These are phyloP conservation scores for Columbina picui DNA, from an alignment of 2,113 vertebrate genomes.

Conservation along the genomic window DNA sequence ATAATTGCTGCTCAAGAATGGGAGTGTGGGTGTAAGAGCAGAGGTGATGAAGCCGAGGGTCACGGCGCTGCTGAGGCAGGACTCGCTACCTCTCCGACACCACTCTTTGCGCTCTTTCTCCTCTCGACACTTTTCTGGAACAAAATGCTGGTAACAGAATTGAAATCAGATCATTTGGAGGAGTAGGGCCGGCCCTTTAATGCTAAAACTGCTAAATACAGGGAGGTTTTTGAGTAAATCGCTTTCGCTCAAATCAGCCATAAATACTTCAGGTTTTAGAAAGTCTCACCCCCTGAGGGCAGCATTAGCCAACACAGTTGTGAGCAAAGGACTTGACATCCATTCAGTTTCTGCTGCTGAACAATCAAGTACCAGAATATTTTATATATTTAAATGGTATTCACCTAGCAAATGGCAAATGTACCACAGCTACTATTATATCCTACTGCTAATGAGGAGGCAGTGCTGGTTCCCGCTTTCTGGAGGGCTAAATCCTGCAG, in stretches of 20 bases:
- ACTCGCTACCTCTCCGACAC: accelerated
- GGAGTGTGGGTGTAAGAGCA: accelerated
- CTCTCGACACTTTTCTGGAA: background rate
- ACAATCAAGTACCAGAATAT: background rate
- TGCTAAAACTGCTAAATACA: background rate
- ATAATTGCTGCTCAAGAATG: background rate
- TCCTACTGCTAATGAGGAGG: constrained; percentile 14
- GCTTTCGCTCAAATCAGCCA: constrained; percentile 33
- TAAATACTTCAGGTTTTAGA: constrained; percentile 30
- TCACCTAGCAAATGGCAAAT: background rate
- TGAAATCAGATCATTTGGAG: background rate
- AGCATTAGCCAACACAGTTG: constrained; percentile 58
- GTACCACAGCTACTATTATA: background rate
- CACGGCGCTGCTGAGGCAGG: background rate
- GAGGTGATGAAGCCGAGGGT: background rate
- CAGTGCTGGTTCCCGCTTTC: background rate
- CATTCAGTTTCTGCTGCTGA: background rate
- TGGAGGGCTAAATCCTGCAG: background rate
- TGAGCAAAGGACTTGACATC: constrained; percentile 47
- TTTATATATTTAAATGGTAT: background rate
- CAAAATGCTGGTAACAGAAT: background rate
- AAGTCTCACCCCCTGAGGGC: constrained; percentile 68
- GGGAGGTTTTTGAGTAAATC: constrained; percentile 13
- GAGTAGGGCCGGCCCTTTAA: background rate
- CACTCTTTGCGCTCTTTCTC: background rate